Percentiles rank a stretch among this genome's conserved stretches.
Evolutionary conservation across 2,797 vertebrate genomes (phyloP).

Genomic region (Karalla daura): DNA sequence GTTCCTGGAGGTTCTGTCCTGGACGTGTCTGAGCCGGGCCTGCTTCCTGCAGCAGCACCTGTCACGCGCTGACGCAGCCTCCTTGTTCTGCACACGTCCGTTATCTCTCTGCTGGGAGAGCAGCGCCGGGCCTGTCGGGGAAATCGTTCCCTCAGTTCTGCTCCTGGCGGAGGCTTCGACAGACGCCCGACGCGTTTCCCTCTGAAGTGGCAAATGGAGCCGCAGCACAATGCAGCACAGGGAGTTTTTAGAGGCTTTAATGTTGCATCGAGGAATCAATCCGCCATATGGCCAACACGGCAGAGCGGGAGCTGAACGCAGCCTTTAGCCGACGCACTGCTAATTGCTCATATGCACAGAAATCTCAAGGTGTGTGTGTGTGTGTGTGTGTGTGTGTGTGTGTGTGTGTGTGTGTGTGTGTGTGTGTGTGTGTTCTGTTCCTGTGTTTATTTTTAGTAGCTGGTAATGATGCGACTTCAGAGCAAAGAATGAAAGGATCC

Average conservation of each 20-base stretch:
- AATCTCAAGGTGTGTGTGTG: conserved; percentile 28
- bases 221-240: conserved; percentile 46
- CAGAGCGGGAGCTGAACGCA: conserved; percentile 35
- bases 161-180: conserved; percentile 61
- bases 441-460: conserved; percentile 27
- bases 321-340: conserved; percentile 19
- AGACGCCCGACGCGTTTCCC: conserved; percentile 62
- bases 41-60: too few relatives aligned
- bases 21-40: too few relatives aligned
- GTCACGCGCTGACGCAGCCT: conserved; percentile 57
- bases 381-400: too few relatives aligned
- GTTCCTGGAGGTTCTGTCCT: too few relatives aligned
- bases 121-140: conserved; percentile 66
- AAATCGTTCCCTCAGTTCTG: conserved; percentile 72
- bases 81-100: conserved; percentile 70
- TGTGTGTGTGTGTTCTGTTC: conserved; percentile 3
- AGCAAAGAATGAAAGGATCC: neutral
- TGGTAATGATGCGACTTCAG: conserved; percentile 17
- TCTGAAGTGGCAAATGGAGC: conserved; percentile 71
- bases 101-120: conserved; percentile 76
- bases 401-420: too few relatives aligned
- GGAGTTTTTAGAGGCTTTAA: conserved; percentile 37
- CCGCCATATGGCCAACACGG: conserved; percentile 39
- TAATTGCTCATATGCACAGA: conserved; percentile 32
- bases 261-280: conserved; percentile 46